Percentiles rank a stretch among this genome's conserved stretches.
Evolutionary conservation across 2,888 invertebrate genomes (phyloP).

Genomic region (Perizoma flavofasciatum): DNA sequence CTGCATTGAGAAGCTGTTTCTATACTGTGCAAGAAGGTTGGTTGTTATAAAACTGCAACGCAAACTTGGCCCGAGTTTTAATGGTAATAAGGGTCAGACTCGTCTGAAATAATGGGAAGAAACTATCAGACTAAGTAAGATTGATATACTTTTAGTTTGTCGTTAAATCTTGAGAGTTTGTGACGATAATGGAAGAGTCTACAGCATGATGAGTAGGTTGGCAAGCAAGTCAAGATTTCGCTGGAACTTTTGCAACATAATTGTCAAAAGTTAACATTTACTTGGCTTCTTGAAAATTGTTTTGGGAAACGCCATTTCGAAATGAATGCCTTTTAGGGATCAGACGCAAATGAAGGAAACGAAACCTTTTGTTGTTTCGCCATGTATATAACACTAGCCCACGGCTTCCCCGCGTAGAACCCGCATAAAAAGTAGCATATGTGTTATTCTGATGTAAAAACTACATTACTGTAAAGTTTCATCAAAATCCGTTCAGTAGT

Average conservation of each 20-base stretch:
- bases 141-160: slow-evolving; percentile 39
- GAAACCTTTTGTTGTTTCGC: too few relatives aligned
- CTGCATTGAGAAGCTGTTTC: background rate
- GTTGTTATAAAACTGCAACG: slow-evolving; percentile 37
- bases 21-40: slow-evolving; percentile 14
- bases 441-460: too few relatives aligned
- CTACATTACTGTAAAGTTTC: too few relatives aligned
- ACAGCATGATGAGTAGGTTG: slow-evolving; percentile 23
- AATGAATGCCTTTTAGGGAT: too few relatives aligned
- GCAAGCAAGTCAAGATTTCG: slow-evolving; percentile 18
- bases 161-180: slow-evolving; percentile 30
- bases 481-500: too few relatives aligned
- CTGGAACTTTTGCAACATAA: slow-evolving; percentile 14
- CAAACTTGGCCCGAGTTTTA: slow-evolving; percentile 32
- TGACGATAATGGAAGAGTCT: slow-evolving; percentile 25
- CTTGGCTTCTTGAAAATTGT: slow-evolving; percentile 4
- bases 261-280: slow-evolving; percentile 13
- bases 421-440: too few relatives aligned
- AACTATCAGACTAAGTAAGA: slow-evolving; percentile 41
- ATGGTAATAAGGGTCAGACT: slow-evolving; percentile 34
- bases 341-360: too few relatives aligned
- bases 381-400: too few relatives aligned
- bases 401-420: too few relatives aligned
- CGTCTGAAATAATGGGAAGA: slow-evolving; percentile 32
- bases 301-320: background rate